A percentile compares a stretch with the other conserved stretches of the same genome.
These are phyloP conservation scores for Lymantria dispar DNA, from an alignment of 2,888 invertebrate species.

Conservation along the genomic window DNA sequence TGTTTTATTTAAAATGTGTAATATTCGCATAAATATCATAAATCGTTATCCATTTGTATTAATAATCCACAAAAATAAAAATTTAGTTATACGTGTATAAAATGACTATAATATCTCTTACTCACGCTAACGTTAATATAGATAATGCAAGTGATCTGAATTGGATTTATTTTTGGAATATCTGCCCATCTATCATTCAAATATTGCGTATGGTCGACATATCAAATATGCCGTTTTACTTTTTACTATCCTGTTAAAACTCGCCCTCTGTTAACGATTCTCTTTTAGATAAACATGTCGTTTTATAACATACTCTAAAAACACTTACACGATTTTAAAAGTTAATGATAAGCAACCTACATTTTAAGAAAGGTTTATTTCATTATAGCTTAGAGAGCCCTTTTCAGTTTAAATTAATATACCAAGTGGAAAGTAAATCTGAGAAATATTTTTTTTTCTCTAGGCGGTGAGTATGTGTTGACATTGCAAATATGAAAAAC, in stretches of 20 bases:
- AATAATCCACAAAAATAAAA: too few species aligned
- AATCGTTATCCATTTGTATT: too few species aligned
- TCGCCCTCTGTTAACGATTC: conserved; percentile 16
- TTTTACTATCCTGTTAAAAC: conserved; percentile 24
- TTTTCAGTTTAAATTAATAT: not conserved
- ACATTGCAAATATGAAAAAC: too few species aligned
- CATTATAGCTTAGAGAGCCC: conserved; percentile 1
- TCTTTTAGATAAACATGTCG: conserved; percentile 8
- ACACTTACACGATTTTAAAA: conserved; percentile 3
- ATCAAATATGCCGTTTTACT: conserved; percentile 21
- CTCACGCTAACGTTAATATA: conserved; percentile 26
- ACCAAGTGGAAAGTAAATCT: too few species aligned
- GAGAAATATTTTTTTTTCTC: too few species aligned
- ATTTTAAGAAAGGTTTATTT: conserved; percentile 10
- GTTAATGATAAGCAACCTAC: conserved; percentile 2
- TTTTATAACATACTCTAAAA: conserved; percentile 3
- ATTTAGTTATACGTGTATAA: too few species aligned
- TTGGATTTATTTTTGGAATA: conserved; percentile 38
- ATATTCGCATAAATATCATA: too few species aligned
- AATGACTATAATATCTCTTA: too few species aligned
- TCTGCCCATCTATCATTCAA: conserved; percentile 62
- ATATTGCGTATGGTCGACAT: conserved; percentile 48
- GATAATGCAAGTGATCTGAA: conserved; percentile 40
- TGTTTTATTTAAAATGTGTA: too few species aligned
- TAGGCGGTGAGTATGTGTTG: too few species aligned